Evolutionary conservation across 2,888 invertebrate species (phyloP).

Genomic region (Philonicus albiceps): DNA sequence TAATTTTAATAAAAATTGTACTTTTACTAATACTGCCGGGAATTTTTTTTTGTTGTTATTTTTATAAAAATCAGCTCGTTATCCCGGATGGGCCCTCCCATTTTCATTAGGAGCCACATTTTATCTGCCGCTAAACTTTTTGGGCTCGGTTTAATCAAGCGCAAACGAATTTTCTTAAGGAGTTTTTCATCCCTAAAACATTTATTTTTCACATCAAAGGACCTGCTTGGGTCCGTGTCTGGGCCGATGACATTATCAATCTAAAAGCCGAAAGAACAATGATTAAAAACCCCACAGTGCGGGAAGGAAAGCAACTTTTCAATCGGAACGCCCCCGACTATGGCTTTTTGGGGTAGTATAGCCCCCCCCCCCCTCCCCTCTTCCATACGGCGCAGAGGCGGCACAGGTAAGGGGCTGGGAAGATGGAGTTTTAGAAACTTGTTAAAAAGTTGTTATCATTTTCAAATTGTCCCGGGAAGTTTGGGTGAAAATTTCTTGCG

Average conservation of each 20-base stretch:
- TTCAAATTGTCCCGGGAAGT: conserved; percentile 17
- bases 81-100: background rate
- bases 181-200: background rate
- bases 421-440: background rate
- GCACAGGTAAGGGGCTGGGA: background rate
- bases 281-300: conserved; percentile 1
- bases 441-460: conserved; percentile 33
- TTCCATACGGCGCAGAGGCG: background rate
- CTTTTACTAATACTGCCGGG: background rate
- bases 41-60: background rate
- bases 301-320: background rate
- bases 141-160: background rate
- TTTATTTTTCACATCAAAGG: background rate
- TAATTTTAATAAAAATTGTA: background rate
- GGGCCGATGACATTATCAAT: conserved; percentile 1
- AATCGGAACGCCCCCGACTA: background rate
- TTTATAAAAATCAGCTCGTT: background rate
- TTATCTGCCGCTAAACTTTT: background rate
- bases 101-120: background rate
- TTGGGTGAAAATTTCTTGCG: conserved; percentile 22
- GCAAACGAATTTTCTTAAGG: background rate
- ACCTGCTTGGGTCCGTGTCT: background rate
- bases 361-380: no score
- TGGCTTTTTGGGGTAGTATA: background rate
- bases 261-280: conserved; percentile 13